Evolutionary conservation across 2,113 vertebrate species (phyloP).

Genomic region (Chinchilla lanigera): DNA sequence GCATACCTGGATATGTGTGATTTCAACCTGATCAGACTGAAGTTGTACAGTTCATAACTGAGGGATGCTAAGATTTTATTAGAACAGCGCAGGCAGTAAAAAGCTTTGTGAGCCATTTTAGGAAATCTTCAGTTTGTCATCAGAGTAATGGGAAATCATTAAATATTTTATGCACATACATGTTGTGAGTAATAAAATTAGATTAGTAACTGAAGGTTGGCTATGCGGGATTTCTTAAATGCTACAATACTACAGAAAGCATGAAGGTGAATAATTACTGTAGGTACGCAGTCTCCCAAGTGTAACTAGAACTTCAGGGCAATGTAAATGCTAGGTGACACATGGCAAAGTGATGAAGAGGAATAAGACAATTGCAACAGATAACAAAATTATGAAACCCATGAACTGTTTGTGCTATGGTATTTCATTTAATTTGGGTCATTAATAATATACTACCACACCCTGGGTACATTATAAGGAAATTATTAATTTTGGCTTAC

Average conservation of each 20-base stretch:
- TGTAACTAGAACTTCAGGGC: not conserved
- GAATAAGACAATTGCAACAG: not conserved
- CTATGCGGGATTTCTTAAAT: not conserved
- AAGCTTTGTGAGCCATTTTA: not conserved
- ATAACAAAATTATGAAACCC: not conserved
- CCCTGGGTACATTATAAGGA: not conserved
- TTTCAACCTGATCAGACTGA: not conserved
- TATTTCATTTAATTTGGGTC: not conserved
- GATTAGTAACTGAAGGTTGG: not conserved
- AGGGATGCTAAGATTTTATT: too few relatives aligned
- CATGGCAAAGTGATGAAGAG: not conserved
- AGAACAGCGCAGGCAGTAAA: not conserved
- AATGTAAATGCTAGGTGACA: not conserved
- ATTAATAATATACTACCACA: not conserved
- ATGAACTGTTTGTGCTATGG: rapidly evolving
- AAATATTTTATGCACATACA: not conserved
- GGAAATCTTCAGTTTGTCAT: not conserved
- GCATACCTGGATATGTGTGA: not conserved
- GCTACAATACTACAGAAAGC: not conserved
- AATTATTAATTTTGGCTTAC: not conserved
- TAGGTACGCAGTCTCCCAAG: not conserved
- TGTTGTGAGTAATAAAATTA: not conserved
- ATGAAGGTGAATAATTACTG: not conserved
- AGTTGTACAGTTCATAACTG: rapidly evolving
- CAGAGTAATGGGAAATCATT: not conserved